Evolutionary conservation across 53 echinoderm and acorn worm genomes (phyloP).

Genomic region (Crossaster papposus): DNA sequence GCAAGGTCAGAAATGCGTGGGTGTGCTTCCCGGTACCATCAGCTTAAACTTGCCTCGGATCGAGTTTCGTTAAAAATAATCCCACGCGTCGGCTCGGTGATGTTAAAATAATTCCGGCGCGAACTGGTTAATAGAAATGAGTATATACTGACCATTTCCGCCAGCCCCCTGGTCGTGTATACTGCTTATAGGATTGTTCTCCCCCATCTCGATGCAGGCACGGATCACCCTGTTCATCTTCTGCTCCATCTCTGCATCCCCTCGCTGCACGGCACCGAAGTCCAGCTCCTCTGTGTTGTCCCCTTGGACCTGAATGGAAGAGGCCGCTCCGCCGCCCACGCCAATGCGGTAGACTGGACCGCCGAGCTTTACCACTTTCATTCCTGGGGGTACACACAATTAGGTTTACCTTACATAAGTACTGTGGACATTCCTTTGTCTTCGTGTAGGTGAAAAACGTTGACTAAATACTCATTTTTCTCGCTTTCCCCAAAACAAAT

Average conservation of each 20-base stretch:
- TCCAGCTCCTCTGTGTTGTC: conserved; percentile 94
- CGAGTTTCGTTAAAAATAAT: too few relatives aligned
- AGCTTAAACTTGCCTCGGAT: too few relatives aligned
- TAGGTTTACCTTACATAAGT: too few relatives aligned
- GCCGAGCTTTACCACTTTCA: conserved; percentile 94
- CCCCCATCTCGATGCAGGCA: conserved; percentile 86
- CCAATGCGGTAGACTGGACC: conserved; percentile 98
- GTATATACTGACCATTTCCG: conserved; percentile 80
- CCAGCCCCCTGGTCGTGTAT: conserved; percentile 99
- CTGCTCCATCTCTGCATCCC: conserved; percentile 99
- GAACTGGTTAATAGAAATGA: too few relatives aligned
- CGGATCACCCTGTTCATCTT: conserved; percentile 93
- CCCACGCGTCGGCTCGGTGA: too few relatives aligned
- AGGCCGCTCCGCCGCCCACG: conserved; percentile 96
- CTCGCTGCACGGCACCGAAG: conserved; percentile 97
- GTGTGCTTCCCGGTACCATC: too few relatives aligned
- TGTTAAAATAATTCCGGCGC: too few relatives aligned
- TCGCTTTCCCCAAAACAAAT: too few relatives aligned
- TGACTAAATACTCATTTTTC: too few relatives aligned
- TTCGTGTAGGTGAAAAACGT: too few relatives aligned
- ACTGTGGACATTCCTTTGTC: too few relatives aligned
- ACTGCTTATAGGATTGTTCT: conserved; percentile 85
- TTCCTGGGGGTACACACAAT: conserved; percentile 65
- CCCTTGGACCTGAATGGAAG: conserved; percentile 98
- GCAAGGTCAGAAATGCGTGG: too few relatives aligned